Base-by-base conservation (phyloP, 2,113 vertebrate genomes). In the Neotoma lepida region DNA sequence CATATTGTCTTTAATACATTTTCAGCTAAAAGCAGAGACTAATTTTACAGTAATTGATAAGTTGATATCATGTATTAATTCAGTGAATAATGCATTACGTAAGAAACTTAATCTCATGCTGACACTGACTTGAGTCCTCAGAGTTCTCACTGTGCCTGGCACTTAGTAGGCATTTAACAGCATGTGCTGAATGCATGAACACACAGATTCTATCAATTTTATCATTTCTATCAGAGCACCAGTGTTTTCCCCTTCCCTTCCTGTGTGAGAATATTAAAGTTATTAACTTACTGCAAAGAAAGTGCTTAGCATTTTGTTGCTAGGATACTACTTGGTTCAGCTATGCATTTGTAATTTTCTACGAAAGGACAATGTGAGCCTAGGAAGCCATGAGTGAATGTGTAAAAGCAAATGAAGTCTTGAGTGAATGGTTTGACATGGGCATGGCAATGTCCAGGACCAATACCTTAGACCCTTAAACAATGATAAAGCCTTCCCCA, bases 291-390 rank as follows among this genome's bases (percentile, higher is more conserved):
- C 54, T 81, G 44, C 46, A 88, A 94, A 94, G 46, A 56, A 90
- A 86, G 41, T 49, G 51, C 74, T 97, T 81, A 64, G 78, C 87
- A 73, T 92, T 82, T 89, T 51, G 91, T 97, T 95, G 93, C 89
- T 96, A 90, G 71, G 94, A 95, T 93, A 97, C 89, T 49, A 17
- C 68, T 73, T 30, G 56, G 77, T 93, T 24, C 77, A 88, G 58
- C 64, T 85, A 35, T n/a, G 70, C n/a, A 30, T 73, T 66, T 85
- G 44, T 10, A 64, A 86, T 81, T 94, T 95, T 49, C 78, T 61
- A 39, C 6, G 54, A 39, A 85, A 96, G 51, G 46, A 87, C 4
- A 26, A 80, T 33, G 56, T 30, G 14, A 84, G 54, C n/a, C 6
- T 30, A 30, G 56, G 7, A 84, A 63, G 26, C 39, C 28, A 30